These are phyloP conservation scores for Pseudocheirus occidentalis DNA, from an alignment of 2,797 vertebrate species.

Conservation along the genomic window DNA sequence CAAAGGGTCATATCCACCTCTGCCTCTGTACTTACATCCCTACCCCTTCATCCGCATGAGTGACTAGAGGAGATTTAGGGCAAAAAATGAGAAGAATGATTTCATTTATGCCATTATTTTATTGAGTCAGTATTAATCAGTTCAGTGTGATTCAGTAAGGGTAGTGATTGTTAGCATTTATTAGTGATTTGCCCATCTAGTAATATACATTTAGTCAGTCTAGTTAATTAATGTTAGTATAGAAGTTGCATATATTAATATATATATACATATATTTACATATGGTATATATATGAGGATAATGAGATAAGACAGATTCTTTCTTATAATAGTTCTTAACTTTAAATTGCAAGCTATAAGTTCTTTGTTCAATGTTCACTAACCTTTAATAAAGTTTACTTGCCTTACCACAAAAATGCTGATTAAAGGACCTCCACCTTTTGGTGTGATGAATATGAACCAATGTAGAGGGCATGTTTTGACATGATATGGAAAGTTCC, in stretches of 20 bases:
- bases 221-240: neutral
- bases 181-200: neutral
- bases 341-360: neutral
- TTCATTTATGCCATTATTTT: neutral
- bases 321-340: neutral
- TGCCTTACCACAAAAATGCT: neutral
- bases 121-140: too few species aligned
- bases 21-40: neutral
- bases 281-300: neutral
- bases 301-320: neutral
- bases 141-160: neutral
- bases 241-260: neutral
- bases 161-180: too few species aligned
- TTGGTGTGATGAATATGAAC: neutral
- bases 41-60: too few species aligned
- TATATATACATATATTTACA: neutral
- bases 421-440: neutral
- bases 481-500: too few species aligned
- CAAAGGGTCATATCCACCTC: too few species aligned
- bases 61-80: neutral
- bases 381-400: neutral
- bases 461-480: too few species aligned
- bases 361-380: neutral
- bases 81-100: neutral
- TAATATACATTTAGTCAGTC: too few species aligned